A percentile compares a stretch with the other conserved stretches of the same genome.
phyloP scores from a whole-genome alignment of 1,140 invertebrate species.

The Zaprionus lachaisei region DNA sequence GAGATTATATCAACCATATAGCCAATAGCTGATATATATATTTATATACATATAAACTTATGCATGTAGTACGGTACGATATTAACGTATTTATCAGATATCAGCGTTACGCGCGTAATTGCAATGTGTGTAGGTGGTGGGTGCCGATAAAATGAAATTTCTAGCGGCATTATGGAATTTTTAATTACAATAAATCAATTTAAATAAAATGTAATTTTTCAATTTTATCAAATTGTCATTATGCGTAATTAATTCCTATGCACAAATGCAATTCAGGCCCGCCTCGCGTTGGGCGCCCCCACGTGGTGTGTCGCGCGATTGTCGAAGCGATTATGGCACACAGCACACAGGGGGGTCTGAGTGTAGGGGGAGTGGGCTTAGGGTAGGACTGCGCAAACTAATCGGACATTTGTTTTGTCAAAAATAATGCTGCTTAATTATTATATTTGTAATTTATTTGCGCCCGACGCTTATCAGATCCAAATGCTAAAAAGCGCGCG shows the following conservation, averaged over 20 bases:
- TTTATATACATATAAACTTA: no score
- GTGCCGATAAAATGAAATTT: constrained; percentile 49
- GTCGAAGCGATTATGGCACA: constrained; percentile 29
- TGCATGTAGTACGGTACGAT: no score
- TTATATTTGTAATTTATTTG: constrained; percentile 83
- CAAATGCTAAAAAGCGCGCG: constrained; percentile 66
- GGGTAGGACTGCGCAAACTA: constrained; percentile 9
- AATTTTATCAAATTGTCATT: constrained; percentile 84
- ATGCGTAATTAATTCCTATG: constrained; percentile 83
- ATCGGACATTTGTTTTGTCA: constrained; percentile 74
- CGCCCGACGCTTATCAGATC: constrained; percentile 67
- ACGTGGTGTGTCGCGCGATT: constrained; percentile 32
- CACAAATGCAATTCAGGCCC: constrained; percentile 74
- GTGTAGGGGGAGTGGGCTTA: not conserved
- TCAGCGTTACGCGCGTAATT: not conserved
- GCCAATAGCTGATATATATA: not conserved
- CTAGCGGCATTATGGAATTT: constrained; percentile 68
- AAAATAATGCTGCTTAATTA: constrained; percentile 83
- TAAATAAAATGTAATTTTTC: constrained; percentile 82
- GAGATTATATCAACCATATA: not conserved
- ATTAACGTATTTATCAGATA: not conserved
- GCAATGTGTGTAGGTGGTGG: not conserved
- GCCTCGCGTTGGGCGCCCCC: constrained; percentile 31
- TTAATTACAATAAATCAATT: constrained; percentile 83
- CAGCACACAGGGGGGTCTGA: not conserved